Percentiles rank a stretch among this genome's conserved stretches.
Conservation (phyloP, 2,113 vertebrate species). For the Eolophus roseicapilla region DNA sequence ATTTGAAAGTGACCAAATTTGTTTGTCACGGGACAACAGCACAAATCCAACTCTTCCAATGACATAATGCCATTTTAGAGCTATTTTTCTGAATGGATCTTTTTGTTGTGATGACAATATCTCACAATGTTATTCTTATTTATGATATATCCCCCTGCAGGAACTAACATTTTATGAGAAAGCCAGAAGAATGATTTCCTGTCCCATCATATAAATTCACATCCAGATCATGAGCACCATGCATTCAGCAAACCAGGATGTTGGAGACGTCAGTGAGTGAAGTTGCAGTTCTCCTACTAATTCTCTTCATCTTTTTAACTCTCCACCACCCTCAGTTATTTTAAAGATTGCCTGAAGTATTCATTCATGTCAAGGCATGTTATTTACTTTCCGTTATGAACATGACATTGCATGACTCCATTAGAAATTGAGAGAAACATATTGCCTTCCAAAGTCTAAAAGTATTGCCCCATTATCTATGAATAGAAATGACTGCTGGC, state of each 20-base stretch:
- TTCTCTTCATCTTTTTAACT: slow-evolving; percentile 32
- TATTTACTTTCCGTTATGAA: slow-evolving; percentile 66
- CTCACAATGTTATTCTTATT: background rate
- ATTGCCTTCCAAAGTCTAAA: slow-evolving; percentile 58
- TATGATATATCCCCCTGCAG: background rate
- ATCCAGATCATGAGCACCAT: background rate
- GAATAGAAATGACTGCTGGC: slow-evolving; percentile 57
- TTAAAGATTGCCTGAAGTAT: slow-evolving; percentile 54
- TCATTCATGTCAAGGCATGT: slow-evolving; percentile 46
- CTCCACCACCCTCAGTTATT: slow-evolving; percentile 55
- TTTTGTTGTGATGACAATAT: background rate
- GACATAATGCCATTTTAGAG: background rate
- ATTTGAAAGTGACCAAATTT: background rate
- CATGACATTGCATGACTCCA: slow-evolving; percentile 38
- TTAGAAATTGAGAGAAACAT: slow-evolving; percentile 41
- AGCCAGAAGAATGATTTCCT: background rate
- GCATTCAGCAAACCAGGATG: background rate
- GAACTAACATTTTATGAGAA: background rate
- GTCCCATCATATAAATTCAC: background rate
- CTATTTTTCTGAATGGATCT: background rate
- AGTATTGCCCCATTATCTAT: slow-evolving; percentile 29
- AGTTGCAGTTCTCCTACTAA: background rate
- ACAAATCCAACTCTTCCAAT: background rate
- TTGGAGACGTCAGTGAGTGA: background rate
- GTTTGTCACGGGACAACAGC: background rate